Evolutionary conservation across 2,888 invertebrate genomes (phyloP), one percentile per base, ranked within the genome.

Genomic region (Mechanitis messenoides): DNA sequence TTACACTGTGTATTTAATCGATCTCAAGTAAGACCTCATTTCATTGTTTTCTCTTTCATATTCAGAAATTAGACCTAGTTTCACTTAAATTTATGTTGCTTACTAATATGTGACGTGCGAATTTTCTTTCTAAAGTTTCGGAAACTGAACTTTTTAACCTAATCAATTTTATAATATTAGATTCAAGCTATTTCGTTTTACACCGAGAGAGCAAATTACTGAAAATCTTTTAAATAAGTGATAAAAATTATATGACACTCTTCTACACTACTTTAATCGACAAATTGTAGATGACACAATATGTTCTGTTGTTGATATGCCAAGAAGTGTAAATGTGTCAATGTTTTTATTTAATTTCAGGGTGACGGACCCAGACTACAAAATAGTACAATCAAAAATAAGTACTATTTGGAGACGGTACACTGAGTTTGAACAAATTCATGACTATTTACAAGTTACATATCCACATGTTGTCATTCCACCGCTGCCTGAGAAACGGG

Each of bases 391-490:
- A 53, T 90, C 91, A 2, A 93, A 92, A 75, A 83, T 93, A 61
- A 93, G 93, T 69, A 93, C 93, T 20, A 91, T 95, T 70, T 95
- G 95, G 94, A 88, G 96, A 69, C 85, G 96, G 45, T 96, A 96
- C 77, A 95, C 95, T 55, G 96, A 96, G 80, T 96, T 96, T 88
- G 96, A 96, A 79, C 92, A 95, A 70, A 91, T 96, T 57, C 91
- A 94, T 71, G 93, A 93, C 70, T 95, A 95, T 76, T 85, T 96
- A 63, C 94, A 94, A 75, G 91, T 94, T 42, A 93, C 93, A 45
- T 96, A 95, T 83, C 95, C 95, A n/a, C 94, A 94, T 77, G 91
- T 95, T 57, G 93, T 96, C 12, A 91, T 96, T 71, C 96, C 96
- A 33, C 95, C 96, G 1, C 80, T 96, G 60, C 96, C 96, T 2